Base-by-base conservation (phyloP, 2,797 vertebrate species). In the Cryptoblepharus egeriae region DNA sequence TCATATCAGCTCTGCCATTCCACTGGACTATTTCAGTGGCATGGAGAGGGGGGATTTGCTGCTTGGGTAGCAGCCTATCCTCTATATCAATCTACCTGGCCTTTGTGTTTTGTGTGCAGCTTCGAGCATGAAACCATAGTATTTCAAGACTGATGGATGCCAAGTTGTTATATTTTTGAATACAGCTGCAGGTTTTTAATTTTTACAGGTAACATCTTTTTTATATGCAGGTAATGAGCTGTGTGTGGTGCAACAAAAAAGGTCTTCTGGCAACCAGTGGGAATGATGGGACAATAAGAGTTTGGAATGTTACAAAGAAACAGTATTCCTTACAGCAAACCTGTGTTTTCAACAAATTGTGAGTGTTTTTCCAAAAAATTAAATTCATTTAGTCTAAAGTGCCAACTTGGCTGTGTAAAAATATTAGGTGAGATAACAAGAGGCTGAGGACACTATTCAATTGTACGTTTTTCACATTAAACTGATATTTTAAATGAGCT, bases 231-330 rank as follows among this genome's bases (percentile, higher is more conserved):
- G 98, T 99, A 60, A 98, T 98, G 92, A 97, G 97, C 0, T 99
- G 98, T 79, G 94, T 97, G 22, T 99, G 98, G 98, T 97, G 97
- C 95, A 97, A 90, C 93, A 98, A 97, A 91, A 99, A 98, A 93
- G 97, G 97, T 15, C 95, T 99, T 75, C 69, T 99, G 92, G 98
- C 98, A 0, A 99, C 98, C 3, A 99, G 97, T 78, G 98, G 98
- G 45, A 99, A 95, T n/a, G 98, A 99, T 63, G 97, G 98, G 22
- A 99, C 98, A 0, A 98, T 98, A 67, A 93, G 98, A 42, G 96
- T 99, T 30, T 99, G 98, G 98, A 99, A 96, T 24, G 98, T 99
- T 24, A 98, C 97, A 32, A 99, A 98, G 93, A 99, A 96, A 91
- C 98, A 99, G 32, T 99, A 99, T 90, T 97, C 96, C 0, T 93